Conservation (phyloP, 37 sponge, comb jelly and placozoan genomes). For the Beroe forskalii region DNA sequence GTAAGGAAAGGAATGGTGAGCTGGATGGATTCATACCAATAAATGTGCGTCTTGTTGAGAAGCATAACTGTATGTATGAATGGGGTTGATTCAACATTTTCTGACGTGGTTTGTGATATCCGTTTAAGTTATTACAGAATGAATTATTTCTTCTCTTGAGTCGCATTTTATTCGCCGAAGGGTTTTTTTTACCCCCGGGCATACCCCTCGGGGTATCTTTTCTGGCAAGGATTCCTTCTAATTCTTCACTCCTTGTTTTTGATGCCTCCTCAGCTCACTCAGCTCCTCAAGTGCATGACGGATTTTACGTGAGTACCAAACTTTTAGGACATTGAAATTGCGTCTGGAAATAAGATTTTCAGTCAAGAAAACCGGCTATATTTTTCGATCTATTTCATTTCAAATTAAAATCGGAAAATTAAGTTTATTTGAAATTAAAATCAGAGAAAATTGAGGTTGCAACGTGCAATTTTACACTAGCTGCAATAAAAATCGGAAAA, state of each 20-base stretch:
- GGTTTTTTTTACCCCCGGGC: no score
- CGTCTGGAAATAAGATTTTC: no score
- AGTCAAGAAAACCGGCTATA: no score
- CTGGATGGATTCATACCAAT: neutral
- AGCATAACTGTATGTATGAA: neutral
- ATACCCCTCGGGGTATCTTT: no score
- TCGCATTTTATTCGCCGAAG: neutral
- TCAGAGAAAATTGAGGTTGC: no score
- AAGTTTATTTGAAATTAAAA: no score
- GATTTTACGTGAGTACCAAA: neutral
- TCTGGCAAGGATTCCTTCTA: neutral
- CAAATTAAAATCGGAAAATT: no score
- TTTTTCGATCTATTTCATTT: no score
- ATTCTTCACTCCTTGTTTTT: neutral
- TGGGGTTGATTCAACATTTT: neutral
- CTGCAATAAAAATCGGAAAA: no score
- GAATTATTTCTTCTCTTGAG: constrained; percentile 31
- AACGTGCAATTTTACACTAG: no score
- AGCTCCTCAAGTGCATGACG: neutral
- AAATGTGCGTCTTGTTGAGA: neutral
- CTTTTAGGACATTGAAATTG: neutral
- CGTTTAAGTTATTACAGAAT: neutral
- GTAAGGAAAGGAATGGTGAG: no score
- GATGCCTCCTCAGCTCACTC: neutral
- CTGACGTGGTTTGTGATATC: neutral